Evolutionary conservation across 1,140 invertebrate species (phyloP).

Genomic region (Piezodorus guildinii): DNA sequence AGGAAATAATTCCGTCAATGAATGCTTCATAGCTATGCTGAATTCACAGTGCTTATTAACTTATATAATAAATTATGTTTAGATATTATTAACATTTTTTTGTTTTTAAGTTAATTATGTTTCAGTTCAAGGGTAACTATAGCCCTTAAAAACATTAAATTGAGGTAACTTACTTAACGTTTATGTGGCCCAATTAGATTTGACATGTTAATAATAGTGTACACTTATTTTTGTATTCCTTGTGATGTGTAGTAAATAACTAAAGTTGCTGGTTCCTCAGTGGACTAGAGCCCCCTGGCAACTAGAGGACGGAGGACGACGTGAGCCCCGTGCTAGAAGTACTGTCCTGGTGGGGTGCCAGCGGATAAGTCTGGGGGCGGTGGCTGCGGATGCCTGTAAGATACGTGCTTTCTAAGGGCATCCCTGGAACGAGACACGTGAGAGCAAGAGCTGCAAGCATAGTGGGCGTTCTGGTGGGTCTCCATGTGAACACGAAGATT

Average conservation of each 20-base stretch:
- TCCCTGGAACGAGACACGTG: constrained; percentile 76
- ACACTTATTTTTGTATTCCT: background rate
- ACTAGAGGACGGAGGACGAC: background rate
- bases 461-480: constrained; percentile 70
- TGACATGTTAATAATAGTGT: background rate
- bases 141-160: no score
- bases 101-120: no score
- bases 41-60: no score
- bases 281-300: constrained; percentile 6
- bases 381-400: constrained; percentile 57
- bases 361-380: constrained; percentile 32
- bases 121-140: no score
- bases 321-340: constrained; percentile 1
- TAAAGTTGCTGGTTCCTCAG: background rate
- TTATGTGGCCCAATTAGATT: constrained; percentile 1
- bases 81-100: no score
- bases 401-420: constrained; percentile 75
- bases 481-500: constrained; percentile 81
- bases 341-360: background rate
- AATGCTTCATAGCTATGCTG: no score
- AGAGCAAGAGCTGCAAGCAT: constrained; percentile 67
- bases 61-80: no score
- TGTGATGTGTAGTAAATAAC: background rate
- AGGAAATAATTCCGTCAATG: no score
- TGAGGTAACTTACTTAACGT: no score